These are phyloP conservation scores for Coelinius sp. DNA, from an alignment of 2,888 invertebrate genomes.

Conservation along the genomic window DNA sequence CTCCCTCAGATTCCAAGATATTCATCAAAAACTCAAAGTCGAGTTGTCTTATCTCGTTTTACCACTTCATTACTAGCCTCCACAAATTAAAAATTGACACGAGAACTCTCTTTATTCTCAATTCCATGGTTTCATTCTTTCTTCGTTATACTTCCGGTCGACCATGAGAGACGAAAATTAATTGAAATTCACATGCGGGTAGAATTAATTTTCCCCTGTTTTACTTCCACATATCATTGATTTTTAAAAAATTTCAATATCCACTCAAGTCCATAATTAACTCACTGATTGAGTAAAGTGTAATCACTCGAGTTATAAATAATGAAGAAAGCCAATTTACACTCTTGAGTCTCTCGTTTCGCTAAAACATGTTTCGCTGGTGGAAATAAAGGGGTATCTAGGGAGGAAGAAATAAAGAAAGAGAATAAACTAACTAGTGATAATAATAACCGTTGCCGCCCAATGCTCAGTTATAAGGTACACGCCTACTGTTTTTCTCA, in stretches of 20 bases:
- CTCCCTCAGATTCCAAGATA: too few species aligned
- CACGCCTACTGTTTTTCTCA: conserved; percentile 46
- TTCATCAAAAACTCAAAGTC: too few species aligned
- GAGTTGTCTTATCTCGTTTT: too few species aligned
- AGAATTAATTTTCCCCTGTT: not conserved
- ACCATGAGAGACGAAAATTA: not conserved
- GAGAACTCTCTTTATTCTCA: not conserved
- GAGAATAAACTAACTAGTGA: conserved; percentile 39
- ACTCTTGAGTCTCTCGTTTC: not conserved
- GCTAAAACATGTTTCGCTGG: conserved; percentile 7
- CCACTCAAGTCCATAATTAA: not conserved
- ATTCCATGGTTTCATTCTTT: conserved; percentile 6
- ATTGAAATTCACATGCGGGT: conserved; percentile 24
- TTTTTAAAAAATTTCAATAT: not conserved
- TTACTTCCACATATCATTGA: not conserved
- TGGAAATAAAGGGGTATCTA: not conserved
- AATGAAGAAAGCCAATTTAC: conserved; percentile 13
- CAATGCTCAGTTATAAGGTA: conserved; percentile 40
- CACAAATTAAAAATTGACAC: too few species aligned
- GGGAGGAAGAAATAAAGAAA: conserved; percentile 2
- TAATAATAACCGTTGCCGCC: conserved; percentile 47
- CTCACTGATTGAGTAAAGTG: conserved; percentile 2
- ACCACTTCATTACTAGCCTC: too few species aligned
- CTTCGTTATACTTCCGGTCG: conserved; percentile 19
- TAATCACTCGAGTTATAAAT: conserved; percentile 16